Percentiles rank a stretch among this genome's conserved stretches.
Conservation (phyloP, 1,140 invertebrate genomes). For the Chrysomallon squamiferum region DNA sequence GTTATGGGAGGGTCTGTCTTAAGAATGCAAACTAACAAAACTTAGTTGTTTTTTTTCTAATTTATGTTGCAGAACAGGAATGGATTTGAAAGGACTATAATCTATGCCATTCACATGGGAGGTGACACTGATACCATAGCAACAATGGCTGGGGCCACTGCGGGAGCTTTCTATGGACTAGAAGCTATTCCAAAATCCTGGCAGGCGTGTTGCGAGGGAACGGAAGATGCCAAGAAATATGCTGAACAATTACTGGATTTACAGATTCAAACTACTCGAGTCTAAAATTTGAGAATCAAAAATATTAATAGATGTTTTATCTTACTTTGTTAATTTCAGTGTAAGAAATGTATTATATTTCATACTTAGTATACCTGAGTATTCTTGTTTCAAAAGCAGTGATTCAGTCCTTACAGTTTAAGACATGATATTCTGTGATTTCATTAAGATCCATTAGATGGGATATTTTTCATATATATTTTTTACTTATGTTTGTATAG, state of each 20-base stretch:
- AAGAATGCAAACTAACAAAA: too few relatives aligned
- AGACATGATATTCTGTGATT: too few relatives aligned
- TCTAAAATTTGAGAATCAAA: too few relatives aligned
- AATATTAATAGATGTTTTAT: too few relatives aligned
- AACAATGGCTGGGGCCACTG: constrained; percentile 79
- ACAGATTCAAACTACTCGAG: neutral
- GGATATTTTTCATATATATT: too few relatives aligned
- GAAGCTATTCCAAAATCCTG: constrained; percentile 69
- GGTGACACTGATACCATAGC: constrained; percentile 85
- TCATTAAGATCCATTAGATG: too few relatives aligned
- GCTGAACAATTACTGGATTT: constrained; percentile 63
- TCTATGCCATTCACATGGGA: constrained; percentile 76
- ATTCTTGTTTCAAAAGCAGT: too few relatives aligned
- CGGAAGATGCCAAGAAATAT: constrained; percentile 53
- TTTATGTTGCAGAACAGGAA: constrained; percentile 63
- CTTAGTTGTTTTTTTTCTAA: constrained; percentile 5
- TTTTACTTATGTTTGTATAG: too few relatives aligned
- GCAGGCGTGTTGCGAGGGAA: constrained; percentile 71
- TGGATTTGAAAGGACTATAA: constrained; percentile 72
- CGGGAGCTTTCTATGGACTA: constrained; percentile 77
- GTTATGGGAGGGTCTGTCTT: neutral
- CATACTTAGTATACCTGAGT: too few relatives aligned
- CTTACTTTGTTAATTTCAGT: too few relatives aligned
- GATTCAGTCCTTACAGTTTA: too few relatives aligned
- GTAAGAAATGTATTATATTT: too few relatives aligned